Conservation (phyloP, 2,797 vertebrate species). For the Sebastes baramenuke region DNA sequence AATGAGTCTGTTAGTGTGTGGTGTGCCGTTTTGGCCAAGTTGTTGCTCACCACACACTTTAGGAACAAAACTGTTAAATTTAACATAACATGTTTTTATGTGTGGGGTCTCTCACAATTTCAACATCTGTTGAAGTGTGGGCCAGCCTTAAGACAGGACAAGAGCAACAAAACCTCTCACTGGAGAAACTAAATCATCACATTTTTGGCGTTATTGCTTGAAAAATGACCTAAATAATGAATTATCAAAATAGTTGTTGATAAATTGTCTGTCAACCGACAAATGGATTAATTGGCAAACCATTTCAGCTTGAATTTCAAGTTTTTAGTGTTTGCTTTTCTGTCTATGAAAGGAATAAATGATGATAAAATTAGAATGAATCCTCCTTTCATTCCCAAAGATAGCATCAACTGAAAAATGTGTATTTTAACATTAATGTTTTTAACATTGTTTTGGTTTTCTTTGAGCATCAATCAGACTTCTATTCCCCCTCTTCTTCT, state of each 20-base stretch:
- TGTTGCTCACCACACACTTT: too few relatives aligned
- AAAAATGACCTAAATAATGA: neutral
- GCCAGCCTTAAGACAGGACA: neutral
- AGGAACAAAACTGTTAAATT: too few relatives aligned
- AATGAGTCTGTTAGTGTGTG: too few relatives aligned
- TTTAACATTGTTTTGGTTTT: too few relatives aligned
- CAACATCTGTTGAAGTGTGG: too few relatives aligned
- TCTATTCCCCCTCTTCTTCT: too few relatives aligned
- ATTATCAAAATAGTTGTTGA: neutral
- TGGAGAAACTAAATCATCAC: neutral
- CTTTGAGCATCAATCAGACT: too few relatives aligned
- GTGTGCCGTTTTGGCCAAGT: too few relatives aligned
- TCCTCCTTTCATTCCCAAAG: neutral
- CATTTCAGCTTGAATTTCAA: neutral
- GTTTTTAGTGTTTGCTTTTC: neutral
- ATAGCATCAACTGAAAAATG: neutral
- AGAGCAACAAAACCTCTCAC: neutral
- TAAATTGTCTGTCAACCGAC: neutral
- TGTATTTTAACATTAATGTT: too few relatives aligned
- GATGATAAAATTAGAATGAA: neutral
- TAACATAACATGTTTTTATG: too few relatives aligned
- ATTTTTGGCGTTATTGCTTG: neutral
- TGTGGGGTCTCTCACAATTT: too few relatives aligned
- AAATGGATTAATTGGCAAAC: neutral
- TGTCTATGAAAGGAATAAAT: neutral